A percentile compares a stretch with the other conserved stretches of the same genome.
Conservation (phyloP, 2,888 invertebrate species). For the Leuctra nigra region DNA sequence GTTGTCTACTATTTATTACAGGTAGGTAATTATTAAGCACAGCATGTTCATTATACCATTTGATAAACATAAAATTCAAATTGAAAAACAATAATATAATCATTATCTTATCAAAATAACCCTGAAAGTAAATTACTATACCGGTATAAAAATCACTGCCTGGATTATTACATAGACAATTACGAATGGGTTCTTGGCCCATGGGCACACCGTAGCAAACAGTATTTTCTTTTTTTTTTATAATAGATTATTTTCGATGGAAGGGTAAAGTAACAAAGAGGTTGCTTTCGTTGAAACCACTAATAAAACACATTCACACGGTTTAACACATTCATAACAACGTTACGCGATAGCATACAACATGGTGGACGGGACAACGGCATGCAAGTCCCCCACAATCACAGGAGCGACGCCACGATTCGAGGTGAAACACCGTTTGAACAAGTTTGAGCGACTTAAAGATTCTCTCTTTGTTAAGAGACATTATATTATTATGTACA, state of each 20-base stretch:
- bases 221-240: constrained; percentile 24
- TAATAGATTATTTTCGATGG: neutral
- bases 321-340: constrained; percentile 19
- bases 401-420: constrained; percentile 25
- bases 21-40: neutral
- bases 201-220: constrained; percentile 26
- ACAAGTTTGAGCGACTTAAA: constrained; percentile 28
- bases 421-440: constrained; percentile 25
- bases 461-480: constrained; percentile 20
- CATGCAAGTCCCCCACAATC: constrained; percentile 27
- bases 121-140: constrained; percentile 25
- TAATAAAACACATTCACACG: constrained; percentile 2
- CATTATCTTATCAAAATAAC: neutral
- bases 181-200: constrained; percentile 28
- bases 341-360: constrained; percentile 22
- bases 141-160: constrained; percentile 30
- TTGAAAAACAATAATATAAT: constrained; percentile 21
- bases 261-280: constrained; percentile 24
- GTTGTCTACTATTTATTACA: no score
- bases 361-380: constrained; percentile 25
- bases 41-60: neutral
- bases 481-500: constrained; percentile 25
- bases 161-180: constrained; percentile 30
- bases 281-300: constrained; percentile 23
- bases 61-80: constrained; percentile 27